phyloP scores from a whole-genome alignment of 1,140 invertebrate genomes.

The Helicoverpa zea region DNA sequence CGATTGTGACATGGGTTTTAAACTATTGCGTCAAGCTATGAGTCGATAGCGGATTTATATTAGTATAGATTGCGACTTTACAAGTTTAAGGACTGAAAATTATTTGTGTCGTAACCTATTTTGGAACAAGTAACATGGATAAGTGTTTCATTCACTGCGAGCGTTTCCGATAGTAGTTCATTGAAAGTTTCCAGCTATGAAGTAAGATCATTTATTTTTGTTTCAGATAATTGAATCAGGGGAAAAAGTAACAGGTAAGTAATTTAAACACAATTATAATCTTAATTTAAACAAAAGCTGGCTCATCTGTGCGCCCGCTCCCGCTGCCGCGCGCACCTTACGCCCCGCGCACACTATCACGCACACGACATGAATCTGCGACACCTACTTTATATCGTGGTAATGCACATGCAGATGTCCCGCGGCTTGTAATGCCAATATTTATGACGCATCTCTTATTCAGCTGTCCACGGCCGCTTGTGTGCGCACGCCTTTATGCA shows the following conservation, averaged over 20 bases:
- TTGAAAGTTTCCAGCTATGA: no score
- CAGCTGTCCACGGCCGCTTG: neutral
- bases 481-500: neutral
- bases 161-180: no score
- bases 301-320: neutral
- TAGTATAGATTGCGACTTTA: no score
- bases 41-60: neutral
- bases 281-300: no score
- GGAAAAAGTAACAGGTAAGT: no score
- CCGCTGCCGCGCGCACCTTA: neutral
- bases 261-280: no score
- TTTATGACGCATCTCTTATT: constrained; percentile 32
- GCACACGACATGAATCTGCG: constrained; percentile 6
- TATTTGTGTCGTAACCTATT: no score
- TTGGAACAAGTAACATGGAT: no score
- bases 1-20: constrained; percentile 25
- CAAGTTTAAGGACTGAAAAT: no score
- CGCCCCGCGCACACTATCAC: constrained; percentile 7
- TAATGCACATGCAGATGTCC: constrained; percentile 34
- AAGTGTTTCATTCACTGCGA: no score
- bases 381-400: constrained; percentile 20
- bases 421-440: constrained; percentile 20
- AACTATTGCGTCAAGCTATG: neutral
- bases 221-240: no score
- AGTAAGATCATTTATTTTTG: no score